These are phyloP conservation scores for Chinchilla lanigera DNA, from an alignment of 2,113 vertebrate genomes.

Conservation along the genomic window DNA sequence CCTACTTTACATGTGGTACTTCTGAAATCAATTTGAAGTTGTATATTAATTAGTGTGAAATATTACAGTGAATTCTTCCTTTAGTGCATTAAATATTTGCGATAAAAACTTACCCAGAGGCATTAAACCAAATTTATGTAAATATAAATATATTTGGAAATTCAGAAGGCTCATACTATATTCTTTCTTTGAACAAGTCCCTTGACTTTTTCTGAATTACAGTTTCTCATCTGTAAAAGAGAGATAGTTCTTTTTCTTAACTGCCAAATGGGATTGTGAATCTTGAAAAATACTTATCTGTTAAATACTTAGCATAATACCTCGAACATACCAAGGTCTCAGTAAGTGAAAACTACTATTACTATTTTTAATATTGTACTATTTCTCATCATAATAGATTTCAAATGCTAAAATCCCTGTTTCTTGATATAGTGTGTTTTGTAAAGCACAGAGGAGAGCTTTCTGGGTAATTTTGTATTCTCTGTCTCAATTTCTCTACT, in stretches of 20 bases:
- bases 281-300: neutral
- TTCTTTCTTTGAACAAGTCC: neutral
- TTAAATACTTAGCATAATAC: neutral
- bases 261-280: neutral
- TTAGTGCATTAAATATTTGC: slow-evolving; percentile 1
- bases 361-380: neutral
- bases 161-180: neutral
- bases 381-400: neutral
- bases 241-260: neutral
- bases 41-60: neutral
- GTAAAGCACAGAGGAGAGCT: neutral
- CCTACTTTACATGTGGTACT: neutral
- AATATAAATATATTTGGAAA: neutral
- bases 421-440: neutral
- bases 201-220: neutral
- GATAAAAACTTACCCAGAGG: slow-evolving; percentile 19
- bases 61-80: neutral
- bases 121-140: neutral
- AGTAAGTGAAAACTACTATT: neutral
- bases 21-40: neutral
- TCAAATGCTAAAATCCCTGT: neutral
- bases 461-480: neutral
- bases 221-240: neutral
- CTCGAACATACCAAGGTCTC: neutral
- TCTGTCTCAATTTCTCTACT: neutral